Evolutionary conservation across 2,113 vertebrate genomes (phyloP), one percentile per base, ranked within the genome.

Genomic region (Pipa parva): DNA sequence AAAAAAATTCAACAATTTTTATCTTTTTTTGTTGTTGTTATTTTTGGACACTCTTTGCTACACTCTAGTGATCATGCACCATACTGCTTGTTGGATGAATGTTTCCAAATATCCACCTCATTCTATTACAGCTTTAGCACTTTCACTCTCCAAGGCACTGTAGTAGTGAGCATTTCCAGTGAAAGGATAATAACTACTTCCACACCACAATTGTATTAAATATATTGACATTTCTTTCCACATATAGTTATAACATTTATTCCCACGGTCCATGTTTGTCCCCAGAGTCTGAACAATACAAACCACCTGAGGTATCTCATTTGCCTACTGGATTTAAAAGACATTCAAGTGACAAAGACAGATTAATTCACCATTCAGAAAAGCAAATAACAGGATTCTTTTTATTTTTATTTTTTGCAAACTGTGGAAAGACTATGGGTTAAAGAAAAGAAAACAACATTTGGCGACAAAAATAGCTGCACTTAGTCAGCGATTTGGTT

Each of bases 271-370:
- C 49, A 45, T 25, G 37, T 22, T 18, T 18, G 56, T 49, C 55
- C 50, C 28, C 64, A 17, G 49, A 27, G 56, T 60, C 45, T n/a
- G 52, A 46, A 56, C 65, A 68, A 51, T n/a, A 28, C 46, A 52
- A 59, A 29, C 64, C 65, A 68, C 65, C 65, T 68, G 56, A 59
- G 56, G 56, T 59, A 46, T 20, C 56, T 60, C 20, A 68, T 68
- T 68, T 59, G 45, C 45, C 56, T 60, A 51, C 49, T 52, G 56
- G 46, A 25, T 51, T 33, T 28, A 51, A 8, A 39, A 51, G 45
- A 6, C 33, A 59, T 24, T 25, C 27, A 49, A 49, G 18, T 51
- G 45, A 68, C 48, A 37, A 27, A 59, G 65, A 59, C 49, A 60
- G 46, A 51, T 68, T 45, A 31, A 45, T 26, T 28, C 6, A 4